A percentile compares a stretch with the other conserved stretches of the same genome.
Evolutionary conservation across 2,888 invertebrate genomes (phyloP).

Genomic region (Cheiracanthium punctorium): DNA sequence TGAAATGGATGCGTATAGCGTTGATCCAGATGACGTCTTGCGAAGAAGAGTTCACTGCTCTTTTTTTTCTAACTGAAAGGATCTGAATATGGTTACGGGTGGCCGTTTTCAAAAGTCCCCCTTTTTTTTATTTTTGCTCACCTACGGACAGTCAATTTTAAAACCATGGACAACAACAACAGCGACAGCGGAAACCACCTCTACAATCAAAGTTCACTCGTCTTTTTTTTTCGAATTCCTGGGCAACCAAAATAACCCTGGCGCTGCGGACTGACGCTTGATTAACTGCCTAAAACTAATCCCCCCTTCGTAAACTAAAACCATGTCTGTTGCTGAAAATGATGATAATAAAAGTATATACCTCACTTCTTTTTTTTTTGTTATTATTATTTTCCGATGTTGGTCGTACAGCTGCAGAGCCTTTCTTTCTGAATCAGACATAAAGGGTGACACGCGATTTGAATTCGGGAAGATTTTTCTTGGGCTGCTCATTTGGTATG

Average conservation of each 20-base stretch:
- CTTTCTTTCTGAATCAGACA: slow-evolving; percentile 18
- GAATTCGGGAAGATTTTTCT: slow-evolving; percentile 37
- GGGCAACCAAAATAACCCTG: slow-evolving; percentile 29
- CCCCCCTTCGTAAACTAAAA: slow-evolving; percentile 39
- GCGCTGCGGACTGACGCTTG: slow-evolving; percentile 37
- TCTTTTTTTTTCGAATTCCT: slow-evolving; percentile 19
- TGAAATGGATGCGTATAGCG: too few relatives aligned
- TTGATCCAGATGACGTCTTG: too few relatives aligned
- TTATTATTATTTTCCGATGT: background rate
- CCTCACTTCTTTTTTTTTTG: background rate
- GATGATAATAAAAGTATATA: background rate
- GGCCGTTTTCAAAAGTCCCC: slow-evolving; percentile 7
- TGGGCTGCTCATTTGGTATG: slow-evolving; percentile 5
- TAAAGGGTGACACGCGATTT: slow-evolving; percentile 33
- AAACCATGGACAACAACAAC: background rate
- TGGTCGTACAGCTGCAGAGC: background rate
- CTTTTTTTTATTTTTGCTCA: too few relatives aligned
- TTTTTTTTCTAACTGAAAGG: background rate
- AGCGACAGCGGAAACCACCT: slow-evolving; percentile 3
- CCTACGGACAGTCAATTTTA: background rate
- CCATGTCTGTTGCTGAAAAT: slow-evolving; percentile 9
- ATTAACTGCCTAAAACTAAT: slow-evolving; percentile 64
- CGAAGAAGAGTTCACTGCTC: background rate
- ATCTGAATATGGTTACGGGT: background rate
- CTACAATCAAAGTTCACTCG: slow-evolving; percentile 10